phyloP scores from a whole-genome alignment of 2,113 vertebrate genomes.

The Mormyrus lacerda region DNA sequence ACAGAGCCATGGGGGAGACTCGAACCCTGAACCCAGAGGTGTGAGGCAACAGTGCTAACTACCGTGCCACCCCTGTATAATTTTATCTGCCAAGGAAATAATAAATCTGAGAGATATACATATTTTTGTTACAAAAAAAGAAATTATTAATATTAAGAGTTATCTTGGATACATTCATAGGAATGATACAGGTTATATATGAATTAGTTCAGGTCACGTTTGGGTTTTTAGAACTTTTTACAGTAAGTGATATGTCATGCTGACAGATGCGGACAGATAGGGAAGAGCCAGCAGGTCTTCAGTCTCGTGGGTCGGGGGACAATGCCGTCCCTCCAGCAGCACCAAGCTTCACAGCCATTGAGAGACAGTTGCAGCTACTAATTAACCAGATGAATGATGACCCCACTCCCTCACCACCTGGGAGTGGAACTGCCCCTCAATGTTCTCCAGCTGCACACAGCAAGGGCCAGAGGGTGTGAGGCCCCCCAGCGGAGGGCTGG shows the following conservation, averaged over 20 bases:
- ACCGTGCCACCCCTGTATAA: background rate
- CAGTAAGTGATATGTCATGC: background rate
- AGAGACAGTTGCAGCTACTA: constrained; percentile 14
- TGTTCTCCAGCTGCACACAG: constrained; percentile 22
- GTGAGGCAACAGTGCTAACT: background rate
- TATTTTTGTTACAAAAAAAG: background rate
- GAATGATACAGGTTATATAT: background rate
- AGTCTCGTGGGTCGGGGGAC: background rate
- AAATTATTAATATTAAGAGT: background rate
- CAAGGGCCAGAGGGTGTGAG: background rate
- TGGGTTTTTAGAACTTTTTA: background rate
- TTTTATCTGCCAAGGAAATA: background rate
- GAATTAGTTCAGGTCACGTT: background rate
- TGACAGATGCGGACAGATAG: background rate
- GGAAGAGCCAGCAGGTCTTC: background rate
- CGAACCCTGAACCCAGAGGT: background rate
- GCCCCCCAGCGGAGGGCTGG: background rate
- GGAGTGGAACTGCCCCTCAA: background rate
- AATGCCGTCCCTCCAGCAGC: background rate
- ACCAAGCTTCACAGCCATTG: background rate
- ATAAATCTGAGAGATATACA: background rate
- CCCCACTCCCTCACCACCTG: background rate
- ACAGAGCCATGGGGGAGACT: background rate
- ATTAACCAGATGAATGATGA: constrained; percentile 21
- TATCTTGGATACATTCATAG: background rate